phyloP scores from a whole-genome alignment of 2,888 invertebrate genomes.

The Embidobia sp. region DNA sequence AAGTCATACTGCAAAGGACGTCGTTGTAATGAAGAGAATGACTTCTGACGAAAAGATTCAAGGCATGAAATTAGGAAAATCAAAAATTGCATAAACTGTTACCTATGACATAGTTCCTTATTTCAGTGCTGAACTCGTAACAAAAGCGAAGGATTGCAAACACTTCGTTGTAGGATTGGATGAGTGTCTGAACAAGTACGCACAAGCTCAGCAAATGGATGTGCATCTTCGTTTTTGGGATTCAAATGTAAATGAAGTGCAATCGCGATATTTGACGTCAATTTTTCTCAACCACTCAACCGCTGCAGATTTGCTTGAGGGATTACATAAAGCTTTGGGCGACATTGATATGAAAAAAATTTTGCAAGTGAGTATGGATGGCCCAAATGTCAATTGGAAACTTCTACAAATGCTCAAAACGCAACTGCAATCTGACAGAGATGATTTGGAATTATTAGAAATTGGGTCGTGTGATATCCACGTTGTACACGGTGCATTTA shows the following conservation, averaged over 20 bases:
- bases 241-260: slow-evolving; percentile 41
- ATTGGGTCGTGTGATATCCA: slow-evolving; percentile 13
- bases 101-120: slow-evolving; percentile 51
- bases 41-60: background rate
- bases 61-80: background rate
- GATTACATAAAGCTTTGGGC: slow-evolving; percentile 22
- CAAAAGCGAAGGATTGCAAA: slow-evolving; percentile 2
- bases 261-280: slow-evolving; percentile 66
- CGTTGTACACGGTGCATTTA: slow-evolving; percentile 2
- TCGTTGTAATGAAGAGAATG: slow-evolving; percentile 7
- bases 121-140: slow-evolving; percentile 43
- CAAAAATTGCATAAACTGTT: background rate
- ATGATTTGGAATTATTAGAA: slow-evolving; percentile 10
- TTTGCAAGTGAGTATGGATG: slow-evolving; percentile 65
- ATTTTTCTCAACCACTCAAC: slow-evolving; percentile 56
- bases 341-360: slow-evolving; percentile 36
- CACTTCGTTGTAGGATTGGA: slow-evolving; percentile 57
- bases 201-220: slow-evolving; percentile 68
- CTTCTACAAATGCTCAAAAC: slow-evolving; percentile 14
- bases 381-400: slow-evolving; percentile 63
- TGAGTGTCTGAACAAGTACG: slow-evolving; percentile 65
- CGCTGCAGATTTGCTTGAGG: slow-evolving; percentile 65
- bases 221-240: slow-evolving; percentile 68
- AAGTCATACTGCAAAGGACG: background rate
- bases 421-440: slow-evolving; percentile 33